Percentiles rank a stretch among this genome's conserved stretches.
These are phyloP conservation scores for Caenorhabditis sp. DNA, from an alignment of 2,888 invertebrate species.

Conservation along the genomic window DNA sequence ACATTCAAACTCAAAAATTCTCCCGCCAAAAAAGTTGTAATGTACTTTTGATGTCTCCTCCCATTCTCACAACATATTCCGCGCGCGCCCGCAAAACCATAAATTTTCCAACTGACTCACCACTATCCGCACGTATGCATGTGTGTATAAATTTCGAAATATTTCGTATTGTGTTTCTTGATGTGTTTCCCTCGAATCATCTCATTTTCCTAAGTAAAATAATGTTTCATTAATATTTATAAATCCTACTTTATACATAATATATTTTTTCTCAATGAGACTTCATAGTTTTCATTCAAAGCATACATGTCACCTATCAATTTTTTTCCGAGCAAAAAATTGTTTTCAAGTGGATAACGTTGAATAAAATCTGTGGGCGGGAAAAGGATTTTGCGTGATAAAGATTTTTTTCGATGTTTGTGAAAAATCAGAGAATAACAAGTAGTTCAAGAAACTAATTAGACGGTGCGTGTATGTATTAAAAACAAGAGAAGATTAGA, in stretches of 20 bases:
- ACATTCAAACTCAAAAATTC: too few relatives aligned
- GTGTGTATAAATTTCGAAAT: not conserved
- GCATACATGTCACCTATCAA: too few relatives aligned
- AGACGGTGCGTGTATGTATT: not conserved
- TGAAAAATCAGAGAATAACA: not conserved
- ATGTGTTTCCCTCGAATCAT: not conserved
- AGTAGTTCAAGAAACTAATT: not conserved
- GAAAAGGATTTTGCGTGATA: too few relatives aligned
- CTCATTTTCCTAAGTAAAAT: not conserved
- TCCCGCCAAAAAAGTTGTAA: too few relatives aligned
- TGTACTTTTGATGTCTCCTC: too few relatives aligned
- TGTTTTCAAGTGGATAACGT: too few relatives aligned
- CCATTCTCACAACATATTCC: not conserved
- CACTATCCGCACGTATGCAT: too few relatives aligned
- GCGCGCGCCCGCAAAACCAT: not conserved
- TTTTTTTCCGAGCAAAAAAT: too few relatives aligned
- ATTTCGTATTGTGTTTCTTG: not conserved
- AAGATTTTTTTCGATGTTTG: not conserved
- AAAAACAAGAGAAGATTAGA: not conserved
- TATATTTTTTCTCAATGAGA: not conserved
- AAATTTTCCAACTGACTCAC: not conserved
- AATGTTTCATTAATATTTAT: not conserved
- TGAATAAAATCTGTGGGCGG: too few relatives aligned
- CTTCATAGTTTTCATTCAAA: too few relatives aligned
- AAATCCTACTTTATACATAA: not conserved